phyloP scores from a whole-genome alignment of 1,140 invertebrate genomes.

The Drosophila insularis region DNA sequence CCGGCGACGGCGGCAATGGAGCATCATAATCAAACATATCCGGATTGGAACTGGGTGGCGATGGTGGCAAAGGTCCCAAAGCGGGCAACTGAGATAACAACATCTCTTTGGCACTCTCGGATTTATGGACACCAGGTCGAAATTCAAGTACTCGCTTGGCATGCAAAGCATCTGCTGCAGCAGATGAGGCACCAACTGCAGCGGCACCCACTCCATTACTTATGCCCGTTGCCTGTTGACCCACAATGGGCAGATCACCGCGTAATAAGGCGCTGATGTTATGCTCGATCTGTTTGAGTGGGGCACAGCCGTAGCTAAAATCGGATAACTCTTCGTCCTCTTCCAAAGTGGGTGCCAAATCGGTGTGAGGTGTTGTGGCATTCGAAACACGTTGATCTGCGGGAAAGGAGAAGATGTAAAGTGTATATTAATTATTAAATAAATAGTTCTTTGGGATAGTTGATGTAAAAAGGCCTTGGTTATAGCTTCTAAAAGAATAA shows the following conservation, averaged over 20 bases:
- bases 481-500: too few species aligned
- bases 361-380: conserved; percentile 81
- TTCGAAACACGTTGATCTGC: conserved; percentile 65
- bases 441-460: too few species aligned
- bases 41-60: conserved; percentile 76
- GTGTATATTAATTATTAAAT: too few species aligned
- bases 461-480: too few species aligned
- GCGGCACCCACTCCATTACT: conserved; percentile 19
- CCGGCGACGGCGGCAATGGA: conserved; percentile 91
- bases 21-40: conserved; percentile 83
- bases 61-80: conserved; percentile 82
- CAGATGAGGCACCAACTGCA: conserved; percentile 26
- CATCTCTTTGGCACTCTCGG: conserved; percentile 87
- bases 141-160: conserved; percentile 77
- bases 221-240: conserved; percentile 38
- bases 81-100: conserved; percentile 83
- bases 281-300: conserved; percentile 86
- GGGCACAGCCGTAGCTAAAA: conserved; percentile 73
- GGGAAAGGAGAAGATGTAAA: neutral
- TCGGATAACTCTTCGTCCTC: conserved; percentile 86
- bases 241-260: conserved; percentile 82
- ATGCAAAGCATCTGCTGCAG: conserved; percentile 58
- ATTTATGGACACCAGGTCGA: conserved; percentile 86
- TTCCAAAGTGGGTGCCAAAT: conserved; percentile 84
- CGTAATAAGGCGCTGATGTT: conserved; percentile 85